Conservation (phyloP, 2,113 vertebrate species). For the Proteles cristata region DNA sequence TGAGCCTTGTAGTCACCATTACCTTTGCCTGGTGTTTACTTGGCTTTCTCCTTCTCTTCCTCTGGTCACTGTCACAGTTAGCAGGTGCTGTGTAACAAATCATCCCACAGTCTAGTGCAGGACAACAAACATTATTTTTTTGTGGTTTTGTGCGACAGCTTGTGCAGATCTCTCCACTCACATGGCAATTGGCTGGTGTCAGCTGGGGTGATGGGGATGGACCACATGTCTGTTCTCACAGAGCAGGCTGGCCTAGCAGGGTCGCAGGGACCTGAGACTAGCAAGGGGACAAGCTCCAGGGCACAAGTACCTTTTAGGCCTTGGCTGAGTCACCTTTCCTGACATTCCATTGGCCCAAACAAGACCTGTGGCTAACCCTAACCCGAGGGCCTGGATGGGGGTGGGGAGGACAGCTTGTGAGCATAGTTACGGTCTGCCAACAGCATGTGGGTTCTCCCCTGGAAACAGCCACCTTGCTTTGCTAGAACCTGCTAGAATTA, state of each 20-base stretch:
- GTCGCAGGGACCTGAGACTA: not conserved
- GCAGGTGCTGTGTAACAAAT: not conserved
- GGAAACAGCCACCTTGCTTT: not conserved
- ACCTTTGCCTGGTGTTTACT: not conserved
- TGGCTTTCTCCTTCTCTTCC: not conserved
- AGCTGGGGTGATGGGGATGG: not conserved
- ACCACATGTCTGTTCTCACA: not conserved
- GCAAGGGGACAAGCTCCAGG: not conserved
- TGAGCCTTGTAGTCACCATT: not conserved
- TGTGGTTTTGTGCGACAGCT: not conserved
- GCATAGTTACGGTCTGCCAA: not conserved
- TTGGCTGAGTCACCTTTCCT: not conserved
- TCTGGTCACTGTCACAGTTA: not conserved
- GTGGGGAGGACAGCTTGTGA: not conserved
- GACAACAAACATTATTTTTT: not conserved
- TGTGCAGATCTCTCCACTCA: not conserved
- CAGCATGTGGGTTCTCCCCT: not conserved
- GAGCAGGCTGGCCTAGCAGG: not conserved
- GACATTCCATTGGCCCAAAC: not conserved
- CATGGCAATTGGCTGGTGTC: not conserved
- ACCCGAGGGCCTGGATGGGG: not conserved
- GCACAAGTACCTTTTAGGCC: not conserved
- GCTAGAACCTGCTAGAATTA: not conserved
- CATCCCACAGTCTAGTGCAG: not conserved
- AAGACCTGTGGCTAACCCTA: fast-evolving